Conservation (phyloP, 2,797 vertebrate species). For the Cetoscarus ocellatus region DNA sequence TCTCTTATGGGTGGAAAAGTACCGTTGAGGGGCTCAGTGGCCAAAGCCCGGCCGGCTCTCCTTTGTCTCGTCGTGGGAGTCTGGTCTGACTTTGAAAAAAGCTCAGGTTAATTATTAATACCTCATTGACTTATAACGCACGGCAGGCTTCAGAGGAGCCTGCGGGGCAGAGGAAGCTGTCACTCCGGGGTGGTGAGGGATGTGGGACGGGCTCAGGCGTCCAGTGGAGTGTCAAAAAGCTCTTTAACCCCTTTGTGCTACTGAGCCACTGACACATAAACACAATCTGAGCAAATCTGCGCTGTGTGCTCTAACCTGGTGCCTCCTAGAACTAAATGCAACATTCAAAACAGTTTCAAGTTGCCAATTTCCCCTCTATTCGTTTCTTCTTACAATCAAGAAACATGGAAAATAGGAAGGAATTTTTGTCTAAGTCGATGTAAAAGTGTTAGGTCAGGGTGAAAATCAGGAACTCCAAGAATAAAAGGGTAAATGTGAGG, state of each 20-base stretch:
- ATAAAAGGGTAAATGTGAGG: too few relatives aligned
- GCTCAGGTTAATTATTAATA: conserved; percentile 79
- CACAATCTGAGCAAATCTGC: neutral
- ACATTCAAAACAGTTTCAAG: neutral
- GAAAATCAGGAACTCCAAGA: too few relatives aligned
- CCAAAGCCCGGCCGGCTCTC: conserved; percentile 41
- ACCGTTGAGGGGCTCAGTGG: conserved; percentile 57
- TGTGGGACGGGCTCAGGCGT: conserved; percentile 32
- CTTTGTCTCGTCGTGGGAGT: conserved; percentile 76
- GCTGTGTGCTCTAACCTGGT: neutral
- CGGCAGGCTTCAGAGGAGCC: conserved; percentile 63
- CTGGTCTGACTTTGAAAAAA: conserved; percentile 63
- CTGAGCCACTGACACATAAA: conserved; percentile 12
- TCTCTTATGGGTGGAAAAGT: conserved; percentile 68
- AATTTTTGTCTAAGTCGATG: too few relatives aligned
- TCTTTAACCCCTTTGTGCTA: conserved; percentile 52
- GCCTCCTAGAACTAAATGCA: neutral
- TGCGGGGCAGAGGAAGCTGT: conserved; percentile 63
- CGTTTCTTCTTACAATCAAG: too few relatives aligned
- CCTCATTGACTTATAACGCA: conserved; percentile 71
- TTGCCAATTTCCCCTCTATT: too few relatives aligned
- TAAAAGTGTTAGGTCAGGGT: too few relatives aligned
- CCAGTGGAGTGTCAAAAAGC: conserved; percentile 34
- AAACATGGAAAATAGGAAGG: too few relatives aligned
- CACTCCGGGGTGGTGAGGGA: conserved; percentile 63